A percentile compares a stretch with the other conserved stretches of the same genome.
Evolutionary conservation across 2,888 invertebrate species (phyloP).

Genomic region (Rosalia funebris): DNA sequence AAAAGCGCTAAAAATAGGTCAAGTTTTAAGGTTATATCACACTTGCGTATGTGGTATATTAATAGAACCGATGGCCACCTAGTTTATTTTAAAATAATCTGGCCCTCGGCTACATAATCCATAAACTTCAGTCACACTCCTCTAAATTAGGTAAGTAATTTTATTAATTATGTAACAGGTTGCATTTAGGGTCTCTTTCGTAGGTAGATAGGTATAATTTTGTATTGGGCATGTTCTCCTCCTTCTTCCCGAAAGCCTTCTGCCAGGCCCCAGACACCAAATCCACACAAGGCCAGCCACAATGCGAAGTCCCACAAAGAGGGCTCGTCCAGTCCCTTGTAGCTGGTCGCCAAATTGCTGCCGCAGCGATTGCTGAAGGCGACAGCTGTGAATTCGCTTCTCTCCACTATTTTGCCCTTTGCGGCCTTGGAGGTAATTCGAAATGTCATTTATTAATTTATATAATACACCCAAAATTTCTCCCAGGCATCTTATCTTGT

Average conservation of each 20-base stretch:
- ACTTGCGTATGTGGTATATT: not conserved
- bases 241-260: slow-evolving; percentile 52
- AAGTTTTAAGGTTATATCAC: slow-evolving; percentile 5
- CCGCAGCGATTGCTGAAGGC: slow-evolving; percentile 50
- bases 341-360: slow-evolving; percentile 59
- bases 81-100: slow-evolving; percentile 1
- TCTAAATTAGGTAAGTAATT: slow-evolving; percentile 3
- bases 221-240: slow-evolving; percentile 47
- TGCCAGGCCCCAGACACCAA: slow-evolving; percentile 49
- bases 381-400: slow-evolving; percentile 88
- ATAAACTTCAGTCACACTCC: not conserved
- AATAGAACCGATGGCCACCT: not conserved
- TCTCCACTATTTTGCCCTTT: slow-evolving; percentile 87
- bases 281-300: slow-evolving; percentile 29
- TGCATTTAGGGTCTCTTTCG: slow-evolving; percentile 1
- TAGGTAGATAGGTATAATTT: slow-evolving; percentile 5
- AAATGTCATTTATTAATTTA: no score
- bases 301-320: slow-evolving; percentile 32
- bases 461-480: not conserved
- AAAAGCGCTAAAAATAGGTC: slow-evolving; percentile 5
- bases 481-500: slow-evolving; percentile 67
- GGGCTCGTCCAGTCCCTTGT: slow-evolving; percentile 59
- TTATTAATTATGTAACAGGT: not conserved
- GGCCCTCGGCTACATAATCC: slow-evolving; percentile 1
- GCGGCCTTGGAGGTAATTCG: slow-evolving; percentile 86